Conservation (phyloP, 2,113 vertebrate species). For the Dicentrarchus labrax region DNA sequence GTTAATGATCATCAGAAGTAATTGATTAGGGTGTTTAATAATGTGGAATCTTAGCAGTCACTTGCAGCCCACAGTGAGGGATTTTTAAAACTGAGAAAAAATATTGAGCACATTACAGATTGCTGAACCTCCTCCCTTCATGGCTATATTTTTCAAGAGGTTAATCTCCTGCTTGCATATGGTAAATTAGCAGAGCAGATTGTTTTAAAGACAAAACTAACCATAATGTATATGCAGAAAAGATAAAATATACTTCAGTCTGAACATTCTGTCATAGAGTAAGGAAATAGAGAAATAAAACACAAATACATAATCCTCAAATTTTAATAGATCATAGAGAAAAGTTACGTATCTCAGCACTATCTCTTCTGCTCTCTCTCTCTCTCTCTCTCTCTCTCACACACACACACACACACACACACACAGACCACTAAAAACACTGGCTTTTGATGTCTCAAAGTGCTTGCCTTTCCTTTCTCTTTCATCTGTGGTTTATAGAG, state of each 20-base stretch:
- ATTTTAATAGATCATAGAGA: not conserved
- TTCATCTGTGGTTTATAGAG: constrained; percentile 47
- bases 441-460: constrained; percentile 43
- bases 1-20: too few species aligned
- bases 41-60: too few species aligned
- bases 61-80: too few species aligned
- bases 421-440: constrained; percentile 39
- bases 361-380: not conserved
- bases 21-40: too few species aligned
- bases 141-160: not conserved
- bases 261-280: not conserved
- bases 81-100: not conserved
- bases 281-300: not conserved
- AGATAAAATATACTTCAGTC: not conserved
- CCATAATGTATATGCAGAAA: not conserved
- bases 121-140: not conserved
- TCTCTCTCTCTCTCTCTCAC: not conserved
- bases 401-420: not conserved
- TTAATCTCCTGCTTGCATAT: not conserved
- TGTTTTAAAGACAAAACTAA: not conserved
- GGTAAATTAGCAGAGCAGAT: not conserved
- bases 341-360: not conserved
- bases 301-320: not conserved
- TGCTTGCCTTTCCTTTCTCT: constrained; percentile 53
- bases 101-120: too few species aligned